Evolutionary conservation across 2,888 invertebrate genomes (phyloP), one percentile per base, ranked within the genome.

Genomic region (Rhaphigaster nebulosa): DNA sequence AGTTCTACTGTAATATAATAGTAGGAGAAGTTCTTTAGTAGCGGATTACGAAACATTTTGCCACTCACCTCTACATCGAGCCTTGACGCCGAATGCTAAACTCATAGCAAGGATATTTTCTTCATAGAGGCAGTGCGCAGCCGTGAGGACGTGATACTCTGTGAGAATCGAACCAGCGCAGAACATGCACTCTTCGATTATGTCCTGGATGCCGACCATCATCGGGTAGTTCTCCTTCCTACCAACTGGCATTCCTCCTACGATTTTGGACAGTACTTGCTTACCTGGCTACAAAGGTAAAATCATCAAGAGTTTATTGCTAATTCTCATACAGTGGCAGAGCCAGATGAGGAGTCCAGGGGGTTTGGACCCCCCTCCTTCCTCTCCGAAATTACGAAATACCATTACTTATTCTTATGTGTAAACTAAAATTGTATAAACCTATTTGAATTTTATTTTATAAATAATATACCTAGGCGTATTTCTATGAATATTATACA

Each of bases 111-210:
- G 0, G n/a, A n/a, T 8, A n/a, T 60, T 1, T 60, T 60, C 76
- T 1, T 20, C 38, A 6, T 34, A 38, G 20, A 80, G 1, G 87
- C 91, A 91, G 50, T 91, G 91, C 50, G 91, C 87, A 13, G 91
- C 91, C 8, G 91, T 91, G 6, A 91, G 70, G 4, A 90, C 91
- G 87, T 91, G 91, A 6, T 88, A 38, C n/a, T 50, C 38, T 13
- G 91, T 91, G 23, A 91, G 20, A 41, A 91, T 90, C n/a, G 91
- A 84, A 0, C 89, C 91, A 2, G 90, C 91, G 60, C 91, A 91
- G 90, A 89, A 91, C 15, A 54, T 87, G 29, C 41, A 87, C 38
- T 50, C 87, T 34, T 38, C 84, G 18, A 5, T 18, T 1, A 3
- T 80, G 23, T 50, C 84, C 23, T 65, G 87, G 10, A 91, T 34